Percentiles rank a stretch among this genome's conserved stretches.
Evolutionary conservation across 2,888 invertebrate genomes (phyloP).

Genomic region (Hydropsyche betteni): DNA sequence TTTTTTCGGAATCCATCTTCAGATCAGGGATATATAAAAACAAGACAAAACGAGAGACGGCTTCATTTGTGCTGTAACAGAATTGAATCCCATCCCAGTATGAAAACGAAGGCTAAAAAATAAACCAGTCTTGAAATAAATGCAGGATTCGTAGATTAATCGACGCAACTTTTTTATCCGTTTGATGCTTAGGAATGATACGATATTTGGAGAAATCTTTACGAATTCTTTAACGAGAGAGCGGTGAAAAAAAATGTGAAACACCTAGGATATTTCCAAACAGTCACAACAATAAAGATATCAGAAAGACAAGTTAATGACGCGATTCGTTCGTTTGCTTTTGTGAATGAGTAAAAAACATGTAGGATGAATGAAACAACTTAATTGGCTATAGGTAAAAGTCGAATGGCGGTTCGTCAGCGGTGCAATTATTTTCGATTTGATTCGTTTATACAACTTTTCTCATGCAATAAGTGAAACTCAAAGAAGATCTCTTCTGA

Average conservation of each 20-base stretch:
- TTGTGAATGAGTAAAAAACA: constrained; percentile 24
- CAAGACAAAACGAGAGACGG: constrained; percentile 37
- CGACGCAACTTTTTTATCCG: constrained; percentile 45
- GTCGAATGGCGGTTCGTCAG: constrained; percentile 23
- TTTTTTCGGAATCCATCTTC: constrained; percentile 45
- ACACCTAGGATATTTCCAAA: constrained; percentile 26
- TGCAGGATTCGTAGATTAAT: constrained; percentile 47
- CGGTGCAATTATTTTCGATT: constrained; percentile 3
- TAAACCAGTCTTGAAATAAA: constrained; percentile 37
- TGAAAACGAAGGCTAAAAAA: constrained; percentile 33
- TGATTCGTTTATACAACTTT: constrained; percentile 14
- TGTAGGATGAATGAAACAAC: constrained; percentile 8
- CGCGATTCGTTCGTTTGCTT: constrained; percentile 39
- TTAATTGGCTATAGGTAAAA: constrained; percentile 42
- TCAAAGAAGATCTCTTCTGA: too few relatives aligned
- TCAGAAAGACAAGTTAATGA: constrained; percentile 47
- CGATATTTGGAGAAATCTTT: constrained; percentile 39
- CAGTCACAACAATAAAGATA: constrained; percentile 44
- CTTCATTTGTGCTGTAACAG: constrained; percentile 46
- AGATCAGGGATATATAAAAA: constrained; percentile 43
- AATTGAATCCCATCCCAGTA: constrained; percentile 4
- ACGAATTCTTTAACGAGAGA: not conserved
- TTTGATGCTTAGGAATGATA: constrained; percentile 45
- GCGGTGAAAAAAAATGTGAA: not conserved
- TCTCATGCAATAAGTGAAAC: too few relatives aligned